A percentile compares a stretch with the other conserved stretches of the same genome.
Evolutionary conservation across 2,113 vertebrate species (phyloP).

Genomic region (Holacanthus passer): DNA sequence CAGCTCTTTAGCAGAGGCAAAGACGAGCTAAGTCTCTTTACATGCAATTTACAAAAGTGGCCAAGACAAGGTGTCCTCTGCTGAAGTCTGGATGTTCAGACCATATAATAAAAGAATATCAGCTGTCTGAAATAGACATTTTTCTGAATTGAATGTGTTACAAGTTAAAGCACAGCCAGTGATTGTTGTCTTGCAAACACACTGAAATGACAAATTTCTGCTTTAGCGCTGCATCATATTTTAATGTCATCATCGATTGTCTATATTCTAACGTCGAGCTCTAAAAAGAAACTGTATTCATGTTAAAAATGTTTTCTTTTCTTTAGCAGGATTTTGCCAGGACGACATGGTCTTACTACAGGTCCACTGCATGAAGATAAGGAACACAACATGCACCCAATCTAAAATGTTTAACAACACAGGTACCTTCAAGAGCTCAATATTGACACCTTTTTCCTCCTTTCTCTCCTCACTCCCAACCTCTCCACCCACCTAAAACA

Average conservation of each 20-base stretch:
- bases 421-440: constrained; percentile 48
- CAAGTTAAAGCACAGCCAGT: constrained; percentile 41
- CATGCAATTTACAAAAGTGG: constrained; percentile 36
- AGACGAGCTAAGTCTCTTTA: constrained; percentile 55
- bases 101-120: neutral
- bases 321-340: neutral
- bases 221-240: neutral
- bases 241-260: neutral
- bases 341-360: neutral
- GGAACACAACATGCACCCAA: constrained; percentile 8
- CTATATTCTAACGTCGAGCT: neutral
- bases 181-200: neutral
- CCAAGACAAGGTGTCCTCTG: constrained; percentile 16
- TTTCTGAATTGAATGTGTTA: constrained; percentile 40
- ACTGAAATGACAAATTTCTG: neutral
- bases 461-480: constrained; percentile 55
- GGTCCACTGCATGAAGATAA: neutral
- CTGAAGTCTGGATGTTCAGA: constrained; percentile 2
- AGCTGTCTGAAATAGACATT: constrained; percentile 32
- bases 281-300: neutral
- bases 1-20: constrained; percentile 34
- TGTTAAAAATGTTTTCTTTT: neutral
- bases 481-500: constrained; percentile 77
- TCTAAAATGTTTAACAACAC: constrained; percentile 57
- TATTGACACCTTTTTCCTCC: constrained; percentile 49